Evolutionary conservation across 2,113 vertebrate species (phyloP).

Genomic region (Anser cygnoides): DNA sequence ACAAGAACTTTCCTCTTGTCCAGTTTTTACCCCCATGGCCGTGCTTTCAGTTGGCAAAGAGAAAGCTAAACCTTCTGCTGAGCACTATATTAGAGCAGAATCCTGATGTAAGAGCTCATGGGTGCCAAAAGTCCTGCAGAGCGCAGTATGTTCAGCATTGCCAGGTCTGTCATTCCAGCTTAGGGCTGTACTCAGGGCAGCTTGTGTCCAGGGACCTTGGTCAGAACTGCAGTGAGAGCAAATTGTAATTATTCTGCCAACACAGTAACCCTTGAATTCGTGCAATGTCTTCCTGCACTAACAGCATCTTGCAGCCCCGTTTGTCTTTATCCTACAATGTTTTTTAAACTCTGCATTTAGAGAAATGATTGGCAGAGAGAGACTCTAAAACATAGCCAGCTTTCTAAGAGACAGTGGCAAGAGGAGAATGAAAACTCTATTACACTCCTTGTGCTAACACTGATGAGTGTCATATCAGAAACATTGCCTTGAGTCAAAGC

Average conservation of each 20-base stretch:
- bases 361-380: not conserved
- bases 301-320: not conserved
- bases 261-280: not conserved
- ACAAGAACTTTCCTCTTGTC: not conserved
- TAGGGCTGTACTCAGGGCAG: not conserved
- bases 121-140: not conserved
- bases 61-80: not conserved
- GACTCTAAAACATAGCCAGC: not conserved
- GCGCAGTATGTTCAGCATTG: not conserved
- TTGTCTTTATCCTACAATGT: not conserved
- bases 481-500: not conserved
- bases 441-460: fast-evolving
- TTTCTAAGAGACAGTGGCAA: not conserved
- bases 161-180: not conserved
- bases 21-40: not conserved
- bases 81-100: not conserved
- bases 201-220: not conserved
- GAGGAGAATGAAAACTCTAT: not conserved
- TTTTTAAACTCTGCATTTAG: not conserved
- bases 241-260: not conserved
- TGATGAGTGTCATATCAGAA: not conserved
- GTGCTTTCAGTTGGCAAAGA: not conserved
- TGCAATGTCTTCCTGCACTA: not conserved
- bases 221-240: not conserved
- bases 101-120: not conserved